These are phyloP conservation scores for Malurus elegans DNA, from an alignment of 2,113 vertebrate species.

Conservation along the genomic window DNA sequence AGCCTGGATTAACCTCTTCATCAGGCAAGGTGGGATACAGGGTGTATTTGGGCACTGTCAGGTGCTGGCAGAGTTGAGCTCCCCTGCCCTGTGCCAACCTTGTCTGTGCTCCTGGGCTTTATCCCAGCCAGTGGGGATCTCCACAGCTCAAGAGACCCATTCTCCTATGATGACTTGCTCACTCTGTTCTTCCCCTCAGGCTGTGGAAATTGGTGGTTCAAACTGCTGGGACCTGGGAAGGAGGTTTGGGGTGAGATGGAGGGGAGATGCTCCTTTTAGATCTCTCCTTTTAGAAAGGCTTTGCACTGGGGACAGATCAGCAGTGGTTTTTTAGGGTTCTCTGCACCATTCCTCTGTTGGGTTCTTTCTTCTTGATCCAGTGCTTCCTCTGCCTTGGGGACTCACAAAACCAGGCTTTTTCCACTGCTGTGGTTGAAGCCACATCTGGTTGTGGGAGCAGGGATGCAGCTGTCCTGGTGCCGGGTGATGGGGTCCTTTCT, in stretches of 20 bases:
- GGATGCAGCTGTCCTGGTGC: not conserved
- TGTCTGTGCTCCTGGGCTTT: not conserved
- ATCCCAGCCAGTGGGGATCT: not conserved
- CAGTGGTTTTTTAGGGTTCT: not conserved
- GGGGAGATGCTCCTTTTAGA: not conserved
- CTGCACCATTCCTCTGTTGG: not conserved
- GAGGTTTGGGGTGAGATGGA: not conserved
- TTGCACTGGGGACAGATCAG: not conserved
- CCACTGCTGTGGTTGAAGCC: conserved; percentile 50
- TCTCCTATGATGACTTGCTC: not conserved
- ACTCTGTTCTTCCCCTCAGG: not conserved
- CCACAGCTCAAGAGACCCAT: not conserved
- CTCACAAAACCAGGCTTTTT: conserved; percentile 17
- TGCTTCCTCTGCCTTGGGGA: conserved; percentile 73
- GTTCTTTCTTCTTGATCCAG: not conserved
- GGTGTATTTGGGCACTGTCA: not conserved
- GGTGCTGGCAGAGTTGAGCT: not conserved
- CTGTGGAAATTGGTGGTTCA: not conserved
- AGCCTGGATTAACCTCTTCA: not conserved
- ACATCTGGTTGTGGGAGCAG: not conserved
- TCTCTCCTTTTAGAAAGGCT: not conserved
- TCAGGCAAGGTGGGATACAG: fast-evolving
- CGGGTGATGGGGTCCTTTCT: not conserved
- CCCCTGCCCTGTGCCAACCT: not conserved
- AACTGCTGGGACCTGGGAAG: not conserved